Percentiles rank a stretch among this genome's conserved stretches.
Conservation (phyloP, 2,113 vertebrate species). For the Nannospalax galili region DNA sequence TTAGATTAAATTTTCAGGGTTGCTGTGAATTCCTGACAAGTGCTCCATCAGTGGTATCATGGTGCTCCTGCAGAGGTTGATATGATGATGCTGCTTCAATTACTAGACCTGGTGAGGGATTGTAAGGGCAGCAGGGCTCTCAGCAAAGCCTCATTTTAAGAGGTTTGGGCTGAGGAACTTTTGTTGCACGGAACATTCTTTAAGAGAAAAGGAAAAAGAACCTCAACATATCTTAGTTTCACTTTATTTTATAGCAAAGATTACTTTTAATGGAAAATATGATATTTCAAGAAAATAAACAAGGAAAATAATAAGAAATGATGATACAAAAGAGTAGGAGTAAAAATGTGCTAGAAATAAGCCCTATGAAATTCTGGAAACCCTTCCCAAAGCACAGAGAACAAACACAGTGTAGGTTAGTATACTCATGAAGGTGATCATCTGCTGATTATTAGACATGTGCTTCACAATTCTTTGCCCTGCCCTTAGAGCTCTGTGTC, state of each 20-base stretch:
- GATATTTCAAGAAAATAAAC: neutral
- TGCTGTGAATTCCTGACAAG: neutral
- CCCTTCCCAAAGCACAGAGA: neutral
- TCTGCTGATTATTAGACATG: neutral
- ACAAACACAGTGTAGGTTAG: neutral
- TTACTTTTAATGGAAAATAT: slow-evolving; percentile 36
- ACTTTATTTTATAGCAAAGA: slow-evolving; percentile 35
- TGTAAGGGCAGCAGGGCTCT: neutral
- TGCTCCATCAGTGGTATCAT: neutral
- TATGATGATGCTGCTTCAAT: too few species aligned
- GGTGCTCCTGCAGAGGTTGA: neutral
- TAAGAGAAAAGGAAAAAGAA: neutral
- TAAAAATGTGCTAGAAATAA: neutral
- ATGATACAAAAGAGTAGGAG: neutral
- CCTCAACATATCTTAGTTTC: neutral
- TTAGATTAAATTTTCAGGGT: neutral
- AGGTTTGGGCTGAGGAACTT: neutral
- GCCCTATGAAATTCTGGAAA: neutral
- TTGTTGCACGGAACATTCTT: slow-evolving; percentile 36
- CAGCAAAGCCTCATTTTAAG: slow-evolving; percentile 1
- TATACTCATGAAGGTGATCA: neutral
- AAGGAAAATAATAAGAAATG: neutral
- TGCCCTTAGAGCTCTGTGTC: neutral
- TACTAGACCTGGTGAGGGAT: neutral
- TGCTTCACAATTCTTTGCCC: neutral